Base-by-base conservation (phyloP, 37 sponge, comb jelly and placozoan genomes). In the Chondrosia reniformis region DNA sequence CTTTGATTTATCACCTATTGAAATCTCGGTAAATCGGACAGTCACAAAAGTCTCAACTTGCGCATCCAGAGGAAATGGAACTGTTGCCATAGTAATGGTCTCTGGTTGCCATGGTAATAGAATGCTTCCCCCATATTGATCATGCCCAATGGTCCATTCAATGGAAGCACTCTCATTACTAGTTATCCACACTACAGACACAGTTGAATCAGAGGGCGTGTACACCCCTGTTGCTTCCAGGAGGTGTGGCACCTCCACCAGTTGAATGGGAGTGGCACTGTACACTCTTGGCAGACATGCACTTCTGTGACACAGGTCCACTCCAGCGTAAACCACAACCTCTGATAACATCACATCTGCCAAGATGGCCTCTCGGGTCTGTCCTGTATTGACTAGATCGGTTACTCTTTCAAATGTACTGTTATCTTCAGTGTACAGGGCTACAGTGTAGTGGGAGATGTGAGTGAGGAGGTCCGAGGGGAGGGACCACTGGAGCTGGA, bases 371-470 rank as follows among this genome's bases (percentile, higher is more conserved):
- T 13, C n/a, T 21, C 21, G 10, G 43, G 24, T n/a, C 3, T 17
- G 15, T 44, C 42, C 72, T 3, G 72, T 40, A 44, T 40, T 39
- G 8, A 19, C 41, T 24, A 4, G 42, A 39, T 41, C 4, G 36
- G 6, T 40, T 0, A 69, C 40, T 5, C 76, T 25, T 0, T 15
- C 32, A 17, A 15, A 32, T 3, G 46, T 33, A 4, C 65, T 39
- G 21, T 49, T 71, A 5, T 8, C 63, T 0, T 45, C 76, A 19
- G 32, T 19, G 0, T 77, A 49, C 32, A 92, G 6, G 6, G 79
- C 92, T 83, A 84, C 84, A 54, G 19, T 28, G 56, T 92, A 87
- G 80, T 87, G 85, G 40, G 88, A 79, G 42, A 82, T 12, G 64
- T 75, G 76, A 1, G 56, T 33, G n/a, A 33, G 52, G 5, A 87